These are phyloP conservation scores for Yponomeuta plumbellus DNA, from an alignment of 2,888 invertebrate genomes.

Conservation along the genomic window DNA sequence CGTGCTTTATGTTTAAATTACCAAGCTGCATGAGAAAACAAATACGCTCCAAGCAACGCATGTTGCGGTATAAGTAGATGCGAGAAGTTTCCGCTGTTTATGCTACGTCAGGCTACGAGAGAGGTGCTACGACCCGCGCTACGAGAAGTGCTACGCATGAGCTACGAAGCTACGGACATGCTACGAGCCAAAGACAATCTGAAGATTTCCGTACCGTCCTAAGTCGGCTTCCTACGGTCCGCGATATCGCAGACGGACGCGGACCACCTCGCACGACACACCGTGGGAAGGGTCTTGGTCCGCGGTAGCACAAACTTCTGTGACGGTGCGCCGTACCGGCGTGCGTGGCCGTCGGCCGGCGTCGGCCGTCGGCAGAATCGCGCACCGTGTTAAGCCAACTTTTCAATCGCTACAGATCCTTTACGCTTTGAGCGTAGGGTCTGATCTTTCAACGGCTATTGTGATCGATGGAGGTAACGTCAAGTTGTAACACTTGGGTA, in stretches of 20 bases:
- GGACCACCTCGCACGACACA: too few relatives aligned
- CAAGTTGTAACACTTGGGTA: background rate
- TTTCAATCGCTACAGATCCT: background rate
- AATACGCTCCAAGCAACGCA: background rate
- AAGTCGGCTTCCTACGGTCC: too few relatives aligned
- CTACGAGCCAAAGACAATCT: background rate
- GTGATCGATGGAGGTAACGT: background rate
- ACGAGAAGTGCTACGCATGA: background rate
- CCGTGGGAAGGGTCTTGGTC: too few relatives aligned
- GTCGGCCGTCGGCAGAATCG: too few relatives aligned
- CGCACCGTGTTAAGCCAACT: too few relatives aligned
- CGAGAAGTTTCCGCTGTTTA: background rate
- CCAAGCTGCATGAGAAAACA: background rate
- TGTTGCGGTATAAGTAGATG: background rate
- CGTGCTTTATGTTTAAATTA: background rate
- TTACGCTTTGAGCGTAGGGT: background rate
- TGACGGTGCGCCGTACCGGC: too few relatives aligned
- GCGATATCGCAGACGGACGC: too few relatives aligned
- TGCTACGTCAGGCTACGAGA: background rate
- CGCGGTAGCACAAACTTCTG: too few relatives aligned
- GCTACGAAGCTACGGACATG: background rate
- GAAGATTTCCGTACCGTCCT: too few relatives aligned
- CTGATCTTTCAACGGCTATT: conserved; percentile 1
- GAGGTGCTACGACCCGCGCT: background rate
- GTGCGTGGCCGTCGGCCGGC: too few relatives aligned